phyloP scores from a whole-genome alignment of 2,797 vertebrate genomes.

The Distichodus sexfasciatus region DNA sequence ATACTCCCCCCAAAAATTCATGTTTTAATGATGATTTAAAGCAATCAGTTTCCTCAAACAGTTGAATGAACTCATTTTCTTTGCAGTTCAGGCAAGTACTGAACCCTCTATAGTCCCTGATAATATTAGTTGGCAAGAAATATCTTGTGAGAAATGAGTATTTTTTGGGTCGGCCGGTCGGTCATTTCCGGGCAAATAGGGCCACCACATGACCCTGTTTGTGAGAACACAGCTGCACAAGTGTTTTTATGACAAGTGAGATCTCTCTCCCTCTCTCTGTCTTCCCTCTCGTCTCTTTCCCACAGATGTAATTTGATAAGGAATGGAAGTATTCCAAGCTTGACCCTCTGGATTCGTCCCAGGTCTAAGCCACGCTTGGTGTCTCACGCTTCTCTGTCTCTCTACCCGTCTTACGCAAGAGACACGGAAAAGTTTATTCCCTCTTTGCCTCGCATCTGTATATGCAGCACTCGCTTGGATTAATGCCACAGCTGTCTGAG shows the following conservation, averaged over 20 bases:
- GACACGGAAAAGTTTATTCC: neutral
- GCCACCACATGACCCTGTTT: slow-evolving; percentile 10
- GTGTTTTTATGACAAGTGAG: slow-evolving; percentile 13
- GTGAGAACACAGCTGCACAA: slow-evolving; percentile 30
- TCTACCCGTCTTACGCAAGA: neutral
- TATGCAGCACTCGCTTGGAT: neutral
- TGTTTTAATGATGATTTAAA: too few relatives aligned
- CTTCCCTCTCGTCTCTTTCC: slow-evolving; percentile 8
- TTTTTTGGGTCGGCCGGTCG: neutral
- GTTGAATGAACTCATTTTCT: too few relatives aligned
- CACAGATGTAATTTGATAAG: slow-evolving; percentile 35
- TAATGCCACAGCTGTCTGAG: neutral
- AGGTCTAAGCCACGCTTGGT: slow-evolving; percentile 4
- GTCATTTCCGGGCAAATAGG: slow-evolving; percentile 11
- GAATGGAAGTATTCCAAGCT: slow-evolving; percentile 15
- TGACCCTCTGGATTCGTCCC: slow-evolving; percentile 14
- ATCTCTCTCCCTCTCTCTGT: neutral
- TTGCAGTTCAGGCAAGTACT: too few relatives aligned
- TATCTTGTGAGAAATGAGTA: too few relatives aligned
- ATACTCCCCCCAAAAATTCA: too few relatives aligned
- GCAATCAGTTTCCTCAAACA: too few relatives aligned
- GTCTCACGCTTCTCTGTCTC: slow-evolving; percentile 9
- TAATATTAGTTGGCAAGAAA: slow-evolving; percentile 1
- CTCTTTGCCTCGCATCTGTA: too few relatives aligned
- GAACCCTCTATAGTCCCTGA: too few relatives aligned